phyloP scores from a whole-genome alignment of 2,888 invertebrate species.

The Synergus japonicus region DNA sequence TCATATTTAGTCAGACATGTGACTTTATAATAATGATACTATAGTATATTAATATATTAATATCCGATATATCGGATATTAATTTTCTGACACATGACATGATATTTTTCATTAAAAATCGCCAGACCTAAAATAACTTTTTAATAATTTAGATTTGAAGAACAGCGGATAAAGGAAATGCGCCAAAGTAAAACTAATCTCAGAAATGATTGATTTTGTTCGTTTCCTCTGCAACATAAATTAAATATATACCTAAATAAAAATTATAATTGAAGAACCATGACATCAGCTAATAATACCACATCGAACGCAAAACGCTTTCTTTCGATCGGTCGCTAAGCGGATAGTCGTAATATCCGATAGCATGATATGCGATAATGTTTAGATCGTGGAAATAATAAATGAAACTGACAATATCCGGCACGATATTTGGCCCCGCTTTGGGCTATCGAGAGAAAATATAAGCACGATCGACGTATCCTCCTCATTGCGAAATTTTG shows the following conservation, averaged over 20 bases:
- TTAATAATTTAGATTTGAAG: too few species aligned
- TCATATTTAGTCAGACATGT: neutral
- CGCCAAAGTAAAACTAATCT: neutral
- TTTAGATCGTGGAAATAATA: slow-evolving; percentile 16
- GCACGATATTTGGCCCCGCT: slow-evolving; percentile 8
- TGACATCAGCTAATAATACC: neutral
- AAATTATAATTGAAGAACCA: neutral
- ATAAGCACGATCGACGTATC: neutral
- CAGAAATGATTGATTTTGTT: neutral
- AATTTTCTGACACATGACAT: too few species aligned
- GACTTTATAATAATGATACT: too few species aligned
- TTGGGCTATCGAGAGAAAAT: slow-evolving; percentile 8
- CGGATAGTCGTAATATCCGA: slow-evolving; percentile 19
- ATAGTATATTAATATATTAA: too few species aligned
- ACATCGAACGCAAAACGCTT: neutral
- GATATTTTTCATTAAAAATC: neutral
- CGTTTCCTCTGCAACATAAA: neutral
- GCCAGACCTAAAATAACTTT: too few species aligned
- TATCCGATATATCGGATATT: too few species aligned
- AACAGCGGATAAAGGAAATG: neutral
- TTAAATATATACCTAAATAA: neutral
- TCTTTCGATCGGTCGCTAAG: neutral
- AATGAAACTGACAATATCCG: slow-evolving; percentile 34
- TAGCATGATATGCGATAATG: slow-evolving; percentile 18
- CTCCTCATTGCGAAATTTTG: slow-evolving; percentile 14